Conservation (phyloP, 2,797 vertebrate genomes). For the Prunella strophiata region DNA sequence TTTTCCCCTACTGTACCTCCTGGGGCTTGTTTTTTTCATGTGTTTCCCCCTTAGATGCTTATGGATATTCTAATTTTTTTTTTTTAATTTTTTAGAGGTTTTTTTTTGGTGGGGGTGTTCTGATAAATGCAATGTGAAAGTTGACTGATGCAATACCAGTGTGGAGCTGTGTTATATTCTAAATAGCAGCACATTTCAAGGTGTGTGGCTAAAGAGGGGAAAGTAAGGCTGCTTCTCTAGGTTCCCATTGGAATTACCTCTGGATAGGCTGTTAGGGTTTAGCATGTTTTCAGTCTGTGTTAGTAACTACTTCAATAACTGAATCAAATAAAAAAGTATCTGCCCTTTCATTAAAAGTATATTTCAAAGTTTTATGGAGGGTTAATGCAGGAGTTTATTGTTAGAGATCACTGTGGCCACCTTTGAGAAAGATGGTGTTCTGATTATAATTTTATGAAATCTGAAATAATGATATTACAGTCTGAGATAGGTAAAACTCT, state of each 20-base stretch:
- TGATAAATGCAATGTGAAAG: background rate
- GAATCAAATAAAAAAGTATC: background rate
- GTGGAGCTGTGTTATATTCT: background rate
- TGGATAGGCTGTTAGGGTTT: background rate
- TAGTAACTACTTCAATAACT: background rate
- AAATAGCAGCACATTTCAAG: background rate
- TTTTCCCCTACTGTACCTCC: background rate
- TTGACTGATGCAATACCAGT: background rate
- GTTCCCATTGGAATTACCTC: background rate
- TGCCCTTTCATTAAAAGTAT: background rate
- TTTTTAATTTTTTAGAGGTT: no score
- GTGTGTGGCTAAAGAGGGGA: background rate
- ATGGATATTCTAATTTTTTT: background rate
- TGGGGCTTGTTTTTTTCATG: background rate
- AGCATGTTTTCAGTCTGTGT: background rate
- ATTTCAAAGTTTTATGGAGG: background rate
- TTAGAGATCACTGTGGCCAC: background rate
- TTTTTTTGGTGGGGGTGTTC: accelerated
- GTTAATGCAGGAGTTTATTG: background rate
- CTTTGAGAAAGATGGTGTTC: background rate
- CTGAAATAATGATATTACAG: background rate
- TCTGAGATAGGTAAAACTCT: conserved; percentile 11
- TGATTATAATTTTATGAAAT: background rate
- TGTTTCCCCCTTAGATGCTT: background rate
- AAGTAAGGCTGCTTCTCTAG: background rate